phyloP scores from a whole-genome alignment of 2,888 invertebrate species.

The Argyresthia goedartella region DNA sequence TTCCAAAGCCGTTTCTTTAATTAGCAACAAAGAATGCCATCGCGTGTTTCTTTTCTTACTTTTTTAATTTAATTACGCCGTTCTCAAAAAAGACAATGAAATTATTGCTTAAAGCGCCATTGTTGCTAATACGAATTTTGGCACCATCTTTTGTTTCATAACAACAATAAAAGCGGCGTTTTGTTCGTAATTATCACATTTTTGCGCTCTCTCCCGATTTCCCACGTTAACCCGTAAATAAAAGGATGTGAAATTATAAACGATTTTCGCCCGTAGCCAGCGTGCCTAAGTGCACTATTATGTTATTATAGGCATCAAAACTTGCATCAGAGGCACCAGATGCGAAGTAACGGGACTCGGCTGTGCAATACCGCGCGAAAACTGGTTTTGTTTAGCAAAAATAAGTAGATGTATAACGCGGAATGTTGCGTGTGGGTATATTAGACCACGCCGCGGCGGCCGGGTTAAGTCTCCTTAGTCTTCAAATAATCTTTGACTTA shows the following conservation, averaged over 20 bases:
- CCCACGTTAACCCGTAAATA: constrained; percentile 2
- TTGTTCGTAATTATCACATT: background rate
- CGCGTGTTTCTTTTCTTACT: constrained; percentile 57
- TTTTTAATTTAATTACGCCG: constrained; percentile 61
- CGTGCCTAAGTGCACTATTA: constrained; percentile 50
- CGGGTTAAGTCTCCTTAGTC: constrained; percentile 1
- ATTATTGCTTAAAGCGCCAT: background rate
- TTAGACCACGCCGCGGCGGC: constrained; percentile 37
- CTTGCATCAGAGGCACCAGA: constrained; percentile 52
- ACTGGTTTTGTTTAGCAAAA: constrained; percentile 56
- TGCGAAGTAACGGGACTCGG: constrained; percentile 48
- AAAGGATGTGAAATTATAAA: constrained; percentile 10
- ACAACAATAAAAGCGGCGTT: background rate
- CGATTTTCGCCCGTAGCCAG: constrained; percentile 19
- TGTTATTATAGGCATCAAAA: constrained; percentile 63
- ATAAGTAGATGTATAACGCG: constrained; percentile 31
- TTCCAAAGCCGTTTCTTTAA: constrained; percentile 58
- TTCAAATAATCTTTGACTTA: too few species aligned
- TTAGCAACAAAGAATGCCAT: constrained; percentile 63
- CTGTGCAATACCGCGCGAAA: constrained; percentile 49
- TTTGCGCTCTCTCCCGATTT: background rate
- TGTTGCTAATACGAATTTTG: background rate
- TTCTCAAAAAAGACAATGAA: constrained; percentile 1
- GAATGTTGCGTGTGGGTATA: constrained; percentile 31
- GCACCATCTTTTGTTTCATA: background rate